Base-by-base conservation (phyloP, 37 sponge, comb jelly and placozoan species). In the Lycopodina hypogea region DNA sequence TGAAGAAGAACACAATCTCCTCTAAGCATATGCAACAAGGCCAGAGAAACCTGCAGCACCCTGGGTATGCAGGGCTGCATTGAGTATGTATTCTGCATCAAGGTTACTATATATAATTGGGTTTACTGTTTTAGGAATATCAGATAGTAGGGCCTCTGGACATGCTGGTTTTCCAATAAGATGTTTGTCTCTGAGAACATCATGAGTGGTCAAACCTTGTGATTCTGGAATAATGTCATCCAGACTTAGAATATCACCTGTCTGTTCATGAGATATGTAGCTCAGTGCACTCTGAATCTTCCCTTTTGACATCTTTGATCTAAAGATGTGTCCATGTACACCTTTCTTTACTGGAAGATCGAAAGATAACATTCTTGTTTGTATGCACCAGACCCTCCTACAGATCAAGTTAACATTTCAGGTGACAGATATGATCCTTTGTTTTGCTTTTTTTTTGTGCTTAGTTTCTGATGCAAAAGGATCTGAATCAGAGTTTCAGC, bases 21-120 rank as follows among this genome's bases (percentile, higher is more conserved):
- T 41, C 69, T 55, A 66, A 48, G 69, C 56, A 79, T 79, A 79
- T 23, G 68, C 80, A 67, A 67, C 80, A n/a, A 79, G 69, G 35
- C 80, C 80, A 30, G 69, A 67, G 1, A 51, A 69, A 1, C 80
- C 80, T 18, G 69, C 56, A 29, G 80, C 69, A 67, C 69, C 80
- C 52, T 65, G 51, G 2, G 80, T 65, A 1, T 66, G 68, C 1
- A 81, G 72, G 50, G 9, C 9, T 4, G 8, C 4, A 12, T 45
- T 4, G 48, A 45, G 48, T 45, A 45, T 45, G 4, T 9, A 45
- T 9, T 45, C 48, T 4, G 48, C 48, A 45, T 45, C 9, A 45
- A 45, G 48, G 48, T 45, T 12, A 45, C 48, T 45, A 9, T 45
- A n/a, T n/a, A 45, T 45, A 9, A 45, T 45, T 45, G 48, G 48